Percentiles rank a stretch among this genome's conserved stretches.
Conservation (phyloP, 2,888 invertebrate species). For the Salpingus planirostris region DNA sequence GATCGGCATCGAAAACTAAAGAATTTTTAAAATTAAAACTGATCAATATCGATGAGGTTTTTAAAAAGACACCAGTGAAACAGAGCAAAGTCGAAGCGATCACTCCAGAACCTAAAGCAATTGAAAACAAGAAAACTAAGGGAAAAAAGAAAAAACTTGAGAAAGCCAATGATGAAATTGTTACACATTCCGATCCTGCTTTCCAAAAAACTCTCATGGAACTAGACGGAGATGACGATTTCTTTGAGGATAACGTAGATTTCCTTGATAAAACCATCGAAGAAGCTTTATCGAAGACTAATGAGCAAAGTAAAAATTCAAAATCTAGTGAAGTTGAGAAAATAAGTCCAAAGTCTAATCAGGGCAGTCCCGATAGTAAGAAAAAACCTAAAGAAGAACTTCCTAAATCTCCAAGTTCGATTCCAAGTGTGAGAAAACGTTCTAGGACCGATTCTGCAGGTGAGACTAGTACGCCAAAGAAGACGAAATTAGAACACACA, state of each 20-base stretch:
- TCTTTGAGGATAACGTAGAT: slow-evolving; percentile 32
- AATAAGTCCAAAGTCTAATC: slow-evolving; percentile 8
- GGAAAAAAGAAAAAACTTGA: slow-evolving; percentile 24
- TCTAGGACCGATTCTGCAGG: slow-evolving; percentile 3
- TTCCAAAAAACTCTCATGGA: slow-evolving; percentile 61
- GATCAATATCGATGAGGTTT: slow-evolving; percentile 46
- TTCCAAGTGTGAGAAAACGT: slow-evolving; percentile 14
- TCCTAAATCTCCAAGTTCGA: slow-evolving; percentile 11
- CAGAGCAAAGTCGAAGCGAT: slow-evolving; percentile 38
- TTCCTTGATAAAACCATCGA: slow-evolving; percentile 31
- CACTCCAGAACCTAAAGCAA: slow-evolving; percentile 4
- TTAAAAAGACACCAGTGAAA: slow-evolving; percentile 54
- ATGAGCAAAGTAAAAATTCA: slow-evolving; percentile 3
- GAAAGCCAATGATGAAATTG: slow-evolving; percentile 32
- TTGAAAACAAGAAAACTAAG: slow-evolving; percentile 11
- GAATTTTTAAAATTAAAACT: slow-evolving; percentile 32
- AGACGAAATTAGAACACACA: slow-evolving; percentile 30
- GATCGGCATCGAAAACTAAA: slow-evolving; percentile 18
- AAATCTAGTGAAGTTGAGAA: slow-evolving; percentile 15
- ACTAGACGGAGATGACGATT: slow-evolving; percentile 47
- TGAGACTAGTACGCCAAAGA: slow-evolving; percentile 16
- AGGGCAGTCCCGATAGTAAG: slow-evolving; percentile 6
- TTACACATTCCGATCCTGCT: slow-evolving; percentile 58
- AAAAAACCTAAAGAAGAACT: slow-evolving; percentile 11
- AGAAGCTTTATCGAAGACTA: slow-evolving; percentile 13